Conservation (phyloP, 2,888 invertebrate species). For the Ectemnius lituratus region DNA sequence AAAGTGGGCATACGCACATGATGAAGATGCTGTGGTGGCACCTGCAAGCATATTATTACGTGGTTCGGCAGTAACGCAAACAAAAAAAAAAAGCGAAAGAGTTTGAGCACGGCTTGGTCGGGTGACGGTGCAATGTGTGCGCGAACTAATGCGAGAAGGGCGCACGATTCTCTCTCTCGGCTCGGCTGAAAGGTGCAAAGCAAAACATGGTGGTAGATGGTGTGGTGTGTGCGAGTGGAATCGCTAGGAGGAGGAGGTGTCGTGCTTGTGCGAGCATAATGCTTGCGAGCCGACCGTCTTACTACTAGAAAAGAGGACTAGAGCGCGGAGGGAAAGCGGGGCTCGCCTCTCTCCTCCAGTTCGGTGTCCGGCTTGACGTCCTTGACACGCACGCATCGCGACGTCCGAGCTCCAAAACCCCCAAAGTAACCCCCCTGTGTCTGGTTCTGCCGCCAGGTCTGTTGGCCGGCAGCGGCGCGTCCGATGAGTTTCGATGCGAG, state of each 20-base stretch:
- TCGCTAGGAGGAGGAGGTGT: constrained; percentile 46
- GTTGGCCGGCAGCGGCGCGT: constrained; percentile 82
- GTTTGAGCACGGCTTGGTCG: constrained; percentile 74
- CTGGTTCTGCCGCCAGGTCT: constrained; percentile 82
- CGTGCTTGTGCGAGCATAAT: too few relatives aligned
- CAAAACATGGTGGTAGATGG: constrained; percentile 48
- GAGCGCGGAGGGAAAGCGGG: constrained; percentile 41
- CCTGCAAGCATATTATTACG: constrained; percentile 52
- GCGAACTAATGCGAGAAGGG: constrained; percentile 54
- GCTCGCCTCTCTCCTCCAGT: constrained; percentile 26
- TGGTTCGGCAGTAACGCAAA: constrained; percentile 56
- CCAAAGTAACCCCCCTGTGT: constrained; percentile 76
- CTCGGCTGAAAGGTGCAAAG: constrained; percentile 34
- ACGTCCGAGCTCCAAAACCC: too few relatives aligned
- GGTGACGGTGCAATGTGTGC: constrained; percentile 72
- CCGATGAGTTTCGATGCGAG: constrained; percentile 93
- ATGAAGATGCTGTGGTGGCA: constrained; percentile 48
- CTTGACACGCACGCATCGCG: constrained; percentile 50
- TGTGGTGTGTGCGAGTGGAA: constrained; percentile 56
- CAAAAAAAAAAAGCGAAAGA: constrained; percentile 42
- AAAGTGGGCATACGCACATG: constrained; percentile 34
- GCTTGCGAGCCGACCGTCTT: too few relatives aligned
- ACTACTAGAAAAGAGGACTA: constrained; percentile 22
- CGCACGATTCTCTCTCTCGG: constrained; percentile 50
- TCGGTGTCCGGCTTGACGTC: constrained; percentile 76